Evolutionary conservation across 92 coral and sea anemone genomes (phyloP), one percentile per base, ranked within the genome.

Genomic region (Heteractis magnifica): DNA sequence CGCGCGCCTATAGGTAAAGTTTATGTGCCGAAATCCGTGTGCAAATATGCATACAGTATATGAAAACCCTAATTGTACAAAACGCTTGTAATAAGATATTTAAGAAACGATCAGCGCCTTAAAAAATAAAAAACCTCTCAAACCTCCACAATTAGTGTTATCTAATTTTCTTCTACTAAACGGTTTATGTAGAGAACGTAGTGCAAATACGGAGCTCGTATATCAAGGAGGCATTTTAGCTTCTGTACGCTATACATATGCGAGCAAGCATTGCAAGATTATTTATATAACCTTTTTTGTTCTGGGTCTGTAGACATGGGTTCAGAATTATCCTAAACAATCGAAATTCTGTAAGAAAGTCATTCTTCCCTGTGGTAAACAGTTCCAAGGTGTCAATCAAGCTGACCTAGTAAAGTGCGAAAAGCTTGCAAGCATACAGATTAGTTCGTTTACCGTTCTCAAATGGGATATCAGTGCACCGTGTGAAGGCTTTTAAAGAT

Each of bases 391-490:
- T 76, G 79, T 52, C 79, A 76, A 76, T 76, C 79, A 76, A 76
- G 44, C 9, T 26, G 73, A 68, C 73, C 11, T 68, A 26, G 41
- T 21, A 13, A 68, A 68, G 79, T 76, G 64, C 78, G 19, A 75
- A 73, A 75, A 49, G 23, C 53, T 18, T 50, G 62, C n/a, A n/a
- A n/a, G n/a, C 21, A 49, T 20, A 52, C 52, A 76, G 59, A 20
- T 74, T 49, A 74, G 4, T 50, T 74, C 78, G 78, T 74, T 72
- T 51, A 52, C 60, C 79, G 79, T 76, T 76, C 79, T 49, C 60
- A 76, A 76, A 76, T 76, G 79, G 79, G 79, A 76, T 76, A 76
- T 18, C 51, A 20, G 18, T 44, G 49, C 20, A 15, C 12, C 56
- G 56, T 74, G 52, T 49, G 44, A 49, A 49, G 55, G 12, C 56